Evolutionary conservation across 2,888 invertebrate species (phyloP).

Genomic region (Lydus trimaculatus): DNA sequence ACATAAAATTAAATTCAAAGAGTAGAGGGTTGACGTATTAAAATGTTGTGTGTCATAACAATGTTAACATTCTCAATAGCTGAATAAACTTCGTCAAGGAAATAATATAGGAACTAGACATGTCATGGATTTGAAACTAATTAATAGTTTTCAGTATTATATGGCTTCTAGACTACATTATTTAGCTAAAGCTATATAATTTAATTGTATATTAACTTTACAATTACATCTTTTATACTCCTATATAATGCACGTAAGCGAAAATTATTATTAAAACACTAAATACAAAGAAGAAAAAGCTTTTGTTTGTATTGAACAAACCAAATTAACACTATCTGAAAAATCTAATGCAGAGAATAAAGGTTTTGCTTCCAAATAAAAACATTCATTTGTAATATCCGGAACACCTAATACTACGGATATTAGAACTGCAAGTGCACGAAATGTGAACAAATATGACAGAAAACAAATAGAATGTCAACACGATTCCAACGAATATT

Average conservation of each 20-base stretch:
- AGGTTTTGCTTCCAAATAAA: too few relatives aligned
- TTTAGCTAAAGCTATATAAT: background rate
- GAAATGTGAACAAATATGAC: background rate
- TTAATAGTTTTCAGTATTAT: slow-evolving; percentile 19
- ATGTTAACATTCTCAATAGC: background rate
- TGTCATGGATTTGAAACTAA: slow-evolving; percentile 24
- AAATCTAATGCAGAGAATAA: background rate
- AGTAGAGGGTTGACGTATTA: background rate
- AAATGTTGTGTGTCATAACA: slow-evolving; percentile 4
- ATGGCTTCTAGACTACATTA: background rate
- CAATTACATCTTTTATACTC: background rate
- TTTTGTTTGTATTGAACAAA: background rate
- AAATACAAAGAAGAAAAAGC: too few relatives aligned
- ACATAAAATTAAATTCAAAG: too few relatives aligned
- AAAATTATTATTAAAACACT: too few relatives aligned
- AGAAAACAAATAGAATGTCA: background rate
- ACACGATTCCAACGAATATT: too few relatives aligned
- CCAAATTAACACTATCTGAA: background rate
- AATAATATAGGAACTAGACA: background rate
- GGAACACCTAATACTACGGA: background rate
- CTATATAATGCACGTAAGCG: background rate
- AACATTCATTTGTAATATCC: background rate
- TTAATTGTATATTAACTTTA: background rate
- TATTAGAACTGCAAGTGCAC: background rate
- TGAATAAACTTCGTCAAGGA: background rate